These are phyloP conservation scores for Zaprionus camerounensis DNA, from an alignment of 1,140 invertebrate genomes.

Conservation along the genomic window DNA sequence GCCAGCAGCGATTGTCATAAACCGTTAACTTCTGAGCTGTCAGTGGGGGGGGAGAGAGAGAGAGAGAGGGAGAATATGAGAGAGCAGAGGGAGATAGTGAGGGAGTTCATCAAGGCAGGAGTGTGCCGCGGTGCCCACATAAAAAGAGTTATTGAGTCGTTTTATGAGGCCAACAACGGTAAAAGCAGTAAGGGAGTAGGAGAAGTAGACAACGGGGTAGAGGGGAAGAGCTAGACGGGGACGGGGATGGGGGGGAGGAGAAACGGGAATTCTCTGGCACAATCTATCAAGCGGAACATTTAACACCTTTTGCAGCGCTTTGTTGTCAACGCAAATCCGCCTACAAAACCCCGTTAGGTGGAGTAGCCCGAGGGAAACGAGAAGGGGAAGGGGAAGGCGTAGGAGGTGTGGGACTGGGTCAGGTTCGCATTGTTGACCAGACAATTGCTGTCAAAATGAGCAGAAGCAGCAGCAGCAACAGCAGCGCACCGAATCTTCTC, in stretches of 20 bases:
- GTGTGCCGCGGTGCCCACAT: constrained; percentile 54
- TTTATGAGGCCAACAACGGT: constrained; percentile 25
- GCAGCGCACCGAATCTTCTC: constrained; percentile 4
- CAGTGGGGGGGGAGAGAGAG: constrained; percentile 3
- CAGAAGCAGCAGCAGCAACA: constrained; percentile 3
- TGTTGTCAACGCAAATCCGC: constrained; percentile 56
- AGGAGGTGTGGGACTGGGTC: not conserved
- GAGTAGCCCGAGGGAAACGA: constrained; percentile 1
- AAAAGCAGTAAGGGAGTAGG: not conserved
- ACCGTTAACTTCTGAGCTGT: constrained; percentile 26
- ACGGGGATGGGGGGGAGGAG: not conserved
- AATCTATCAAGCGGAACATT: constrained; percentile 69
- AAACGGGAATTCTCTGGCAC: constrained; percentile 18
- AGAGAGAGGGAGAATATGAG: not conserved
- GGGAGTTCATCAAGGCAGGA: constrained; percentile 54
- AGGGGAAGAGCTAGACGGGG: not conserved
- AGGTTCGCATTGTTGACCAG: constrained; percentile 49
- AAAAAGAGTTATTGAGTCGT: constrained; percentile 54
- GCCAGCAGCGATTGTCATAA: constrained; percentile 64
- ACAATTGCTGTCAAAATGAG: constrained; percentile 73
- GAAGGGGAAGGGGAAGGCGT: constrained; percentile 9
- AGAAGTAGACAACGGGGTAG: not conserved
- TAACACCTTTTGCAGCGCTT: constrained; percentile 65
- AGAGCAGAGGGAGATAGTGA: not conserved
- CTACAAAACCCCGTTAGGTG: constrained; percentile 74